These are phyloP conservation scores for Plectropomus leopardus DNA, from an alignment of 2,113 vertebrate species.

Conservation along the genomic window DNA sequence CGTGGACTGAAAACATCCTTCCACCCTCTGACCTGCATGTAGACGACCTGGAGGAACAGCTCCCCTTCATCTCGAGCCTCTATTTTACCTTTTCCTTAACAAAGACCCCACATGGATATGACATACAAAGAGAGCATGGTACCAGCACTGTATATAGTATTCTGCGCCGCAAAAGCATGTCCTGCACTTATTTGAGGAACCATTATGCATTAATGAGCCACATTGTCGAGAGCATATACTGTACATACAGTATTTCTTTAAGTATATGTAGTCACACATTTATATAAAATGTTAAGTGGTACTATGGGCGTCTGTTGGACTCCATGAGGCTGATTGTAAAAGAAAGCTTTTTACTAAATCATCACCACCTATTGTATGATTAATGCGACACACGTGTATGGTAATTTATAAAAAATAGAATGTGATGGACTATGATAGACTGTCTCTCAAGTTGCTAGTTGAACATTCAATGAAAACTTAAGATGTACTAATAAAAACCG, in stretches of 20 bases:
- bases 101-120: conserved; percentile 32
- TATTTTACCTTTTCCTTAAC: conserved; percentile 27
- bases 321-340: conserved; percentile 35
- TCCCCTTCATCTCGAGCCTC: conserved; percentile 46
- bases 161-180: conserved; percentile 71
- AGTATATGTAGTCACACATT: conserved; percentile 54
- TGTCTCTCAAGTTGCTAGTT: conserved; percentile 62
- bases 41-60: conserved; percentile 15
- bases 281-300: conserved; percentile 37
- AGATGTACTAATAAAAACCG: conserved; percentile 68
- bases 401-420: conserved; percentile 58
- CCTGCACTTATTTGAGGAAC: conserved; percentile 61
- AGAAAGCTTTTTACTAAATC: conserved; percentile 67
- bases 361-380: conserved; percentile 55
- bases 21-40: conserved; percentile 72
- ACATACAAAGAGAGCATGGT: conserved; percentile 65
- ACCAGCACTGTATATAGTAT: conserved; percentile 78
- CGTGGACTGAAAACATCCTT: conserved; percentile 42
- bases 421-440: conserved; percentile 54
- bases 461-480: conserved; percentile 55
- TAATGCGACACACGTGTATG: conserved; percentile 28
- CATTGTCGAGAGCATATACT: conserved; percentile 53
- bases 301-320: conserved; percentile 24
- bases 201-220: conserved; percentile 78
- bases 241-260: conserved; percentile 51